phyloP scores from a whole-genome alignment of 35 echinoderm and acorn worm species.

The Chiridota heheva region DNA sequence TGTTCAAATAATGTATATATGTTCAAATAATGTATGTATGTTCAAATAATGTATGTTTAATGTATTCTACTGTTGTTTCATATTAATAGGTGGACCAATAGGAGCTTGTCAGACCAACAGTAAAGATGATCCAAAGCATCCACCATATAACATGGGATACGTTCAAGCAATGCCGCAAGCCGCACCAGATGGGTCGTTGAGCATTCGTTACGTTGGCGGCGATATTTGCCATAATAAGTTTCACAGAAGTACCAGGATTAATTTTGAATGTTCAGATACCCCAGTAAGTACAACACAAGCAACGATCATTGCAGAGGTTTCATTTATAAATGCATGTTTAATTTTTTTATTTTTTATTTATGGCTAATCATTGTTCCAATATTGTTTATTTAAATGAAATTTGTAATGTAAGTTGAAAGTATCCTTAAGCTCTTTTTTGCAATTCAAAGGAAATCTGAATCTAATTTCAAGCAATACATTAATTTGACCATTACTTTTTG shows the following conservation, averaged over 20 bases:
- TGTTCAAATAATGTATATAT: too few relatives aligned
- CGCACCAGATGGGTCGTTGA: constrained; percentile 70
- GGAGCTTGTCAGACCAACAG: constrained; percentile 76
- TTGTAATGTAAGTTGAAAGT: too few relatives aligned
- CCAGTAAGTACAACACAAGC: constrained; percentile 60
- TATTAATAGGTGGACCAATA: constrained; percentile 75
- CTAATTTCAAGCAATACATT: too few relatives aligned
- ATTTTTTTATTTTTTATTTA: too few relatives aligned
- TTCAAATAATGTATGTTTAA: too few relatives aligned
- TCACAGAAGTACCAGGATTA: constrained; percentile 78
- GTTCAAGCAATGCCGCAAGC: constrained; percentile 93
- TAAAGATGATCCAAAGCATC: background rate
- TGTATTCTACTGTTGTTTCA: background rate
- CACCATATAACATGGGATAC: constrained; percentile 73
- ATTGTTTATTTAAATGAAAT: too few relatives aligned
- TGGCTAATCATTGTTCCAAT: too few relatives aligned
- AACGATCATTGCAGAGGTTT: too few relatives aligned
- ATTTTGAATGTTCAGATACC: constrained; percentile 93
- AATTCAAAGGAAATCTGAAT: too few relatives aligned
- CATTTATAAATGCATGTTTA: background rate
- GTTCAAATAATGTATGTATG: too few relatives aligned
- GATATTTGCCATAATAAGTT: constrained; percentile 50
- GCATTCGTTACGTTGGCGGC: constrained; percentile 83
- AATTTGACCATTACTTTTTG: too few relatives aligned
- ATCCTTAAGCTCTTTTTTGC: too few relatives aligned